Conservation (phyloP, 2,113 vertebrate genomes). For the Cyrtonyx montezumae region DNA sequence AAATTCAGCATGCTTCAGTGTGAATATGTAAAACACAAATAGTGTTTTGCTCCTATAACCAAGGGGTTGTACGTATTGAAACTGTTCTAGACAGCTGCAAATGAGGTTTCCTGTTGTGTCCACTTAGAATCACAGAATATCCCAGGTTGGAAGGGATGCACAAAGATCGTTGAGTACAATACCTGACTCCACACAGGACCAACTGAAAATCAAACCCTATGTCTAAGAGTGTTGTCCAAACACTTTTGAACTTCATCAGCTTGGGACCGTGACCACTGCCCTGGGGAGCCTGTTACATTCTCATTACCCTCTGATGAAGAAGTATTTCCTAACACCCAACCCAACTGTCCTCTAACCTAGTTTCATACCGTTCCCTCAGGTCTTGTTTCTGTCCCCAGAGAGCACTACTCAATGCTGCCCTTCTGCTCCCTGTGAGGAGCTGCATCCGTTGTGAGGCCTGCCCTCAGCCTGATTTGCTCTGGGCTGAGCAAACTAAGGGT, state of each 20-base stretch:
- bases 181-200: not conserved
- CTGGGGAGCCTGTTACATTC: not conserved
- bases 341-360: not conserved
- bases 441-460: not conserved
- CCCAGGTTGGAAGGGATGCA: not conserved
- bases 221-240: not conserved
- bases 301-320: not conserved
- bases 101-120: not conserved
- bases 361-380: not conserved
- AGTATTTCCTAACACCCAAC: not conserved
- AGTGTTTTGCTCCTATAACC: not conserved
- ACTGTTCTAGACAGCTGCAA: not conserved
- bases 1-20: not conserved
- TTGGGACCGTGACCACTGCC: not conserved
- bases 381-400: not conserved
- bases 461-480: not conserved
- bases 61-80: not conserved
- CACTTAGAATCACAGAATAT: not conserved
- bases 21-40: not conserved
- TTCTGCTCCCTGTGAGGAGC: not conserved
- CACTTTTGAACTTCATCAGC: not conserved
- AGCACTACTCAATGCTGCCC: not conserved
- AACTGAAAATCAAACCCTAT: not conserved
- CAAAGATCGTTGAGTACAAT: not conserved
- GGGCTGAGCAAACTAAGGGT: not conserved